These are phyloP conservation scores for Sapajus apella DNA, from an alignment of 2,113 vertebrate genomes.

Conservation along the genomic window DNA sequence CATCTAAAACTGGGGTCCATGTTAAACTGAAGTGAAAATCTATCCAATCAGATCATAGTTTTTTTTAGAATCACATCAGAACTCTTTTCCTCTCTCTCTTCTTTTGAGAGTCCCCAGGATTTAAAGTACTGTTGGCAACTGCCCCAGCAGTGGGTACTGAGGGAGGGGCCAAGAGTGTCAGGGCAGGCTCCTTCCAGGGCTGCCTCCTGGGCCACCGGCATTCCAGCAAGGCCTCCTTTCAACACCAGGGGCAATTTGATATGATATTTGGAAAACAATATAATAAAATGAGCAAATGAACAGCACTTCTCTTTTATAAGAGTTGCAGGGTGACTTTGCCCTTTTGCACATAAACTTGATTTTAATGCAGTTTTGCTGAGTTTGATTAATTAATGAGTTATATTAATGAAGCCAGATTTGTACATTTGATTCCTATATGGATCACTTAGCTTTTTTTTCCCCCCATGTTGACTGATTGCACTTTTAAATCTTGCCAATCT, in stretches of 20 bases:
- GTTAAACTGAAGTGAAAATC: constrained; percentile 27
- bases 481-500: not conserved
- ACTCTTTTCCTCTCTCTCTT: not conserved
- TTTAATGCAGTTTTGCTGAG: not conserved
- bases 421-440: no score
- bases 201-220: no score
- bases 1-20: not conserved
- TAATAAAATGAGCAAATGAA: not conserved
- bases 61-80: not conserved
- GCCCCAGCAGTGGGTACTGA: not conserved
- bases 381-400: not conserved
- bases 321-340: not conserved
- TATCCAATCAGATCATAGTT: not conserved
- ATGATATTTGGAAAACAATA: not conserved
- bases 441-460: not conserved
- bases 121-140: not conserved
- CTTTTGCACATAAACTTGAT: not conserved
- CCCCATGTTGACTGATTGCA: not conserved
- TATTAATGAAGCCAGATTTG: not conserved
- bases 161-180: accelerated
- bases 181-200: not conserved
- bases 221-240: not conserved
- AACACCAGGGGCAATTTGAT: not conserved
- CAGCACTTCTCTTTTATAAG: not conserved
- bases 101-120: not conserved